These are phyloP conservation scores for Xiphorhynchus erythropygius DNA, from an alignment of 2,797 vertebrate genomes.

Conservation along the genomic window DNA sequence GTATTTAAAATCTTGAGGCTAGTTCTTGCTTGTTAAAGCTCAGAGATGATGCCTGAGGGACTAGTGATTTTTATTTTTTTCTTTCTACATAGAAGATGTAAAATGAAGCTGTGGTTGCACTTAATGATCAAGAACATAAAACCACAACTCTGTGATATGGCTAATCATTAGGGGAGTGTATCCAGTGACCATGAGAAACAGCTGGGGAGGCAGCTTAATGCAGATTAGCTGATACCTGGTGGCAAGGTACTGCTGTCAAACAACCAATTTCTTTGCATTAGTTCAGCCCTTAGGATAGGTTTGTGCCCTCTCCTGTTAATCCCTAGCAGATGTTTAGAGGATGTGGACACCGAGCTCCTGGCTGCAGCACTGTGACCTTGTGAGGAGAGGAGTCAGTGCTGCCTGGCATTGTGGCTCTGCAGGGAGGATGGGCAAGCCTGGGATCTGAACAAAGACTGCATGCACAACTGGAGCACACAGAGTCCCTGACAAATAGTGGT, in stretches of 20 bases:
- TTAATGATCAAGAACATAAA: slow-evolving; percentile 19
- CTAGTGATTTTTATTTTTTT: neutral
- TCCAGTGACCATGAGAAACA: neutral
- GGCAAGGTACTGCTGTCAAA: neutral
- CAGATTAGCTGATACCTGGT: slow-evolving; percentile 14
- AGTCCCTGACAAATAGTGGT: slow-evolving; percentile 11
- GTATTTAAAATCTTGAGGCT: neutral
- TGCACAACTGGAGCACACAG: fast-evolving
- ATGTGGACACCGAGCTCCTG: neutral
- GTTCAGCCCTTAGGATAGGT: neutral
- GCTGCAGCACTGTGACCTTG: neutral
- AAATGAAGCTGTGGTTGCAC: neutral
- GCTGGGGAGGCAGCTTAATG: slow-evolving; percentile 10
- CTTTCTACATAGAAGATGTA: neutral
- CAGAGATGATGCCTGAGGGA: neutral
- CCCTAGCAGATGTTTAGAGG: neutral
- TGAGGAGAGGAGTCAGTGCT: fast-evolving
- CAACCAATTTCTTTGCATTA: neutral
- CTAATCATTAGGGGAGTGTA: neutral
- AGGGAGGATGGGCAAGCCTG: neutral
- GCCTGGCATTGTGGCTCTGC: fast-evolving
- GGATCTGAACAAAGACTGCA: neutral
- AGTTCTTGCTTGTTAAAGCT: slow-evolving; percentile 18
- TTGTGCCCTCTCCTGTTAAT: neutral
- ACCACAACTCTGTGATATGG: neutral